Conservation (phyloP, 2,113 vertebrate species). For the Gopherus evgoodei region DNA sequence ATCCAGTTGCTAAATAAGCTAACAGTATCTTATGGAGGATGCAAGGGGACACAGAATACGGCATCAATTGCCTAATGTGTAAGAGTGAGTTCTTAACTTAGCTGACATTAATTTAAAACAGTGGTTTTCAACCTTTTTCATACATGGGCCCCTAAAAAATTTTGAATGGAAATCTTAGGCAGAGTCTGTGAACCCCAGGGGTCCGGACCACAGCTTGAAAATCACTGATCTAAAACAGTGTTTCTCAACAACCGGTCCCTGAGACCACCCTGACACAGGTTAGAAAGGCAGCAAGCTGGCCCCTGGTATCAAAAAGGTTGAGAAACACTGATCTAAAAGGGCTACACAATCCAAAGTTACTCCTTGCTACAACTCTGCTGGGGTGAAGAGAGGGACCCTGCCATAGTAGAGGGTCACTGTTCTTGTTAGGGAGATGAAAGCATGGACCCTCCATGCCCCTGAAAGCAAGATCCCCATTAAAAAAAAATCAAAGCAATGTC, state of each 20-base stretch:
- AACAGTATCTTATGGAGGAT: not conserved
- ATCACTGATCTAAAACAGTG: not conserved
- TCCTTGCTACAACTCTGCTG: not conserved
- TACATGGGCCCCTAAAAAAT: not conserved
- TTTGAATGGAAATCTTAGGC: not conserved
- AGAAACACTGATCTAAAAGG: not conserved
- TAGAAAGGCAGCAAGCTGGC: not conserved
- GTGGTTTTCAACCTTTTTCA: not conserved
- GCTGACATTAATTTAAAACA: not conserved
- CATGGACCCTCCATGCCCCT: not conserved
- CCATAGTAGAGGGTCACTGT: not conserved
- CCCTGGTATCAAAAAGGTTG: not conserved
- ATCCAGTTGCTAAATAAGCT: not conserved
- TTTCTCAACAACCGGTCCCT: not conserved
- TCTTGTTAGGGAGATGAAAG: not conserved
- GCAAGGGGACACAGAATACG: not conserved
- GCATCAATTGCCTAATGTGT: not conserved
- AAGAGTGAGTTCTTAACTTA: not conserved
- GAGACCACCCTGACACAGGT: not conserved
- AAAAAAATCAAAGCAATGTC: not conserved
- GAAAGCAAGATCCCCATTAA: not conserved
- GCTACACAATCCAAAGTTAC: not conserved
- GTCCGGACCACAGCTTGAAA: not conserved
- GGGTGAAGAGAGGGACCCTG: not conserved
- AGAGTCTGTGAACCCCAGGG: not conserved